A percentile compares a stretch with the other conserved stretches of the same genome.
Conservation (phyloP, 2,113 vertebrate genomes). For the Ancistrus triradiatus region DNA sequence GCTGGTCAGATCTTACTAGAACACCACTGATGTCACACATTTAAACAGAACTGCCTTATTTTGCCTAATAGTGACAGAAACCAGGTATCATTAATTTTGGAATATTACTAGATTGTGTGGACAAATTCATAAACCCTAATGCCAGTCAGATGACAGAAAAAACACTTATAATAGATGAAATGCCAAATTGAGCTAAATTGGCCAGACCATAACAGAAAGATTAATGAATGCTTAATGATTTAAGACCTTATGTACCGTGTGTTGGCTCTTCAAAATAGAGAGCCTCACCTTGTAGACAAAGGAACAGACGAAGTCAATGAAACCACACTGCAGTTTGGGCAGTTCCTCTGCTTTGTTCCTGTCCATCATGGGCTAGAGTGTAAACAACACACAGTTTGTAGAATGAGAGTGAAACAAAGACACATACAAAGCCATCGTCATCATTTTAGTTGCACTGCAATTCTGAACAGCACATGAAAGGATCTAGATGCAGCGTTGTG, state of each 20-base stretch:
- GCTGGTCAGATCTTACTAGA: no score
- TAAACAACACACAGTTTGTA: slow-evolving; percentile 14
- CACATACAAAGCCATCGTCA: not conserved
- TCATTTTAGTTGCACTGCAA: slow-evolving; percentile 1
- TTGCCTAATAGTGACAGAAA: no score
- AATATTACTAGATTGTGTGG: no score
- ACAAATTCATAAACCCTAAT: no score
- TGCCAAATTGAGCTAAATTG: no score
- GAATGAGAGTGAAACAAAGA: not conserved
- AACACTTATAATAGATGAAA: no score
- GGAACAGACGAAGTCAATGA: slow-evolving; percentile 75
- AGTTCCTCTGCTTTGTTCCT: slow-evolving; percentile 68
- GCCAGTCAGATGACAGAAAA: no score
- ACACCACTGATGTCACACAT: no score
- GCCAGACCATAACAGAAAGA: no score
- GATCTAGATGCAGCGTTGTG: slow-evolving; percentile 15
- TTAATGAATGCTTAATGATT: no score
- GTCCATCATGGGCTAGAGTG: slow-evolving; percentile 73
- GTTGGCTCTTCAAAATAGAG: slow-evolving; percentile 14
- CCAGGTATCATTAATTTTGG: no score
- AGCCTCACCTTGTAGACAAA: slow-evolving; percentile 74
- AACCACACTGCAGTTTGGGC: slow-evolving; percentile 74
- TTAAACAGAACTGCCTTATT: no score
- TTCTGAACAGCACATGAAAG: slow-evolving; percentile 16
- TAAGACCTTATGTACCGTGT: not conserved